Base-by-base conservation (phyloP, 2,113 vertebrate species). In the Macquaria ambigua region DNA sequence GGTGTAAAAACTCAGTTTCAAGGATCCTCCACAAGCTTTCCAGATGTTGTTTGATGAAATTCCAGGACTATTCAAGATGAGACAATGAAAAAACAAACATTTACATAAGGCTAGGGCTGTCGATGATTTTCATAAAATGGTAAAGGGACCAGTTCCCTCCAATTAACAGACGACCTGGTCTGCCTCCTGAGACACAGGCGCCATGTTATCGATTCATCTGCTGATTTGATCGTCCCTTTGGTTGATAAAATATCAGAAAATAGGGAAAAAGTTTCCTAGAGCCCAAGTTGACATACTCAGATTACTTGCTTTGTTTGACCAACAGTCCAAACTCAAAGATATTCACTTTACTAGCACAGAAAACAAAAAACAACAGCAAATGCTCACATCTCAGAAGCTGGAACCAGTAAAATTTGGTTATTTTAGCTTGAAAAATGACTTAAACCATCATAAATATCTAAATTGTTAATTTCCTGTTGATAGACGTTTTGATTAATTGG, bases 1-100 rank as follows among this genome's bases (percentile, higher is more conserved):
- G 25, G 28, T 21, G 9, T 69, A 23, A 69, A 21, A 52, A 11
- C 15, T 2, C 67, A 70, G 2, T 7, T 21, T 70, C 46, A 53
- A 68, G 43, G 67, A 69, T 12, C 21, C 16, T 70, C 25, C n/a
- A 41, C 52, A 28, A 59, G n/a, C 11, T 56, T 73, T 76, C 59
- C 46, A 64, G 72, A 18, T 73, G 70, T 4, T 70, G 48, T 25
- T 25, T 58, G 23, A 41, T 41, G 23, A 9, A 41, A 53, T 11
- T 52, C 9, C 18, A 70, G 28, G 67, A 72, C 21, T 58, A 28
- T 72, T 39, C 23, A 55, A 55, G 71, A 37, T 59, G 37, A 43
- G 1, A n/a, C 28, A 8, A 21, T 6, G 7, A 31, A 20, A 34
- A 62, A n/a, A 48, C 66, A 53, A 37, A 53, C 68, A 52, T 34